These are phyloP conservation scores for Holcopasites calliopsidis DNA, from an alignment of 1,140 invertebrate genomes.

Conservation along the genomic window DNA sequence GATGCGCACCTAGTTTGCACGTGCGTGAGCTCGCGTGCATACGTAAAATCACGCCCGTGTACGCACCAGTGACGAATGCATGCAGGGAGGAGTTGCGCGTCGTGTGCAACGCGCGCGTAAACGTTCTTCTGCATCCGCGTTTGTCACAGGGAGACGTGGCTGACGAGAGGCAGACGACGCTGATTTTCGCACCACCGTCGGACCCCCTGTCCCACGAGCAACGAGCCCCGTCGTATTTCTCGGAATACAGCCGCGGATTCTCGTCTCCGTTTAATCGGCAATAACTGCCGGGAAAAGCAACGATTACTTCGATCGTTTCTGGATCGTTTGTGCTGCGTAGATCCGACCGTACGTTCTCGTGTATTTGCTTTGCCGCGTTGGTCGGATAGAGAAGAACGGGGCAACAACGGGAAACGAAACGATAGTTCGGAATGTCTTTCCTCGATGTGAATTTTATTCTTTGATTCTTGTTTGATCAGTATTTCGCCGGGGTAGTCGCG, in stretches of 20 bases:
- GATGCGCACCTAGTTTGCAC: neutral
- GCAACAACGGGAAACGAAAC: slow-evolving; percentile 39
- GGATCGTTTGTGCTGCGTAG: slow-evolving; percentile 35
- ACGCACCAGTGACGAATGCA: neutral
- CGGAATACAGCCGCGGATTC: neutral
- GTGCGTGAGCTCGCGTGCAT: neutral
- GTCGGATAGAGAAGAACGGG: neutral
- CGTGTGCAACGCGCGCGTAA: slow-evolving; percentile 12
- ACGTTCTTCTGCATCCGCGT: slow-evolving; percentile 26
- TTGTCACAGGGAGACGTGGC: neutral
- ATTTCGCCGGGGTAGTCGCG: slow-evolving; percentile 7
- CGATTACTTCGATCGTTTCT: slow-evolving; percentile 45
- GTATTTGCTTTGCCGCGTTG: neutral
- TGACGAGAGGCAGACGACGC: slow-evolving; percentile 61
- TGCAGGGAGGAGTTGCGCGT: too few relatives aligned
- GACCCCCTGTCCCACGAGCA: neutral
- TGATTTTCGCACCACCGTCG: slow-evolving; percentile 47
- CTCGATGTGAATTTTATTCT: slow-evolving; percentile 49
- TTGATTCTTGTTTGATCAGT: slow-evolving; percentile 46
- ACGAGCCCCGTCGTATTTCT: neutral
- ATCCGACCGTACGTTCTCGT: slow-evolving; percentile 11
- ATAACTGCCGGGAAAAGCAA: slow-evolving; percentile 38
- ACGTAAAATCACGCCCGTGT: too few relatives aligned
- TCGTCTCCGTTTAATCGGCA: slow-evolving; percentile 37
- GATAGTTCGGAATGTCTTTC: slow-evolving; percentile 45